phyloP scores from a whole-genome alignment of 2,888 invertebrate species.

The Lepidochrysops patricia region DNA sequence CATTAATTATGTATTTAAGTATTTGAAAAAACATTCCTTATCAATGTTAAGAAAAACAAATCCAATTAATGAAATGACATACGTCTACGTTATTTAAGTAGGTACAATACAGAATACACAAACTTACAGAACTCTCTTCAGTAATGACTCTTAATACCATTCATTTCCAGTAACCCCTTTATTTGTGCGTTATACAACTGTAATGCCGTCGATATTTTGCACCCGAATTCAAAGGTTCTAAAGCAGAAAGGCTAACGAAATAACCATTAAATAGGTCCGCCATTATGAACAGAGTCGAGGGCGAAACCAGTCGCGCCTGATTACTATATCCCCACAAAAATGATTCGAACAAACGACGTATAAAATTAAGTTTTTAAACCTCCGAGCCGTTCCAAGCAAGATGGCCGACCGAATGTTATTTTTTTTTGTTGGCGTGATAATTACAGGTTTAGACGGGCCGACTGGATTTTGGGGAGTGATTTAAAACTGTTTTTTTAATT shows the following conservation, averaged over 20 bases:
- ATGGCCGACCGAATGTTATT: slow-evolving; percentile 34
- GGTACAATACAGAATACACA: no score
- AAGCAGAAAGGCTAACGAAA: not conserved
- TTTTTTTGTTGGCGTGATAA: slow-evolving; percentile 35
- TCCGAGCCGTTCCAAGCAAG: slow-evolving; percentile 34
- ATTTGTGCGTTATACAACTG: no score
- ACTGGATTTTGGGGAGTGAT: slow-evolving; percentile 24
- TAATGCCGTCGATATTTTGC: not conserved
- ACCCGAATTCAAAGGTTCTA: not conserved
- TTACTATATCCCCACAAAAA: slow-evolving; percentile 30
- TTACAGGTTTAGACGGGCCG: slow-evolving; percentile 33
- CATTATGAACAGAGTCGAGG: slow-evolving; percentile 5
- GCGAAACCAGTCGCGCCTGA: slow-evolving; percentile 22
- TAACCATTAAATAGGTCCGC: not conserved
- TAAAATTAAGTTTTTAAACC: slow-evolving; percentile 53
- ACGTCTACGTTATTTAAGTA: no score
- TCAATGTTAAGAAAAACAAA: no score
- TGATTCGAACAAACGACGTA: slow-evolving; percentile 39
- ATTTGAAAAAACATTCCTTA: no score
- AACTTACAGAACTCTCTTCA: no score
- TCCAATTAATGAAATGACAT: no score
- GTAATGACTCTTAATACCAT: no score
- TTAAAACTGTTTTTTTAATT: slow-evolving; percentile 23
- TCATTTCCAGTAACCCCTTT: no score
- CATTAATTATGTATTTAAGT: no score